Base-by-base conservation (phyloP, 1,140 invertebrate genomes). In the Notospermus geniculatus region DNA sequence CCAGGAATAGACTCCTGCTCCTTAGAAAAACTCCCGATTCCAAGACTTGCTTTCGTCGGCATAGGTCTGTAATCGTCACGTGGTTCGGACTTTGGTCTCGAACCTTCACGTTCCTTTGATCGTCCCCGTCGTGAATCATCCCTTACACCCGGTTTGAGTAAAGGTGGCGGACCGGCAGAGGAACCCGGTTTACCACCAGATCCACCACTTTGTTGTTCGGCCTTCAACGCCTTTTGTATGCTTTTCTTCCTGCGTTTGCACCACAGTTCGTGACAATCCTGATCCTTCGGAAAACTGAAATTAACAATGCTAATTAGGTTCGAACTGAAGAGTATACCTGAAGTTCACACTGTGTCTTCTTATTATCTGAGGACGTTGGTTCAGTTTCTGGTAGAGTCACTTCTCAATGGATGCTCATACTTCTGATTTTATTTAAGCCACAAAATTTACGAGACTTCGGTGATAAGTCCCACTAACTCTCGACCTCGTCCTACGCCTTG, bases 211-310 rank as follows among this genome's bases (percentile, higher is more conserved):
- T 23, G 30, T 55, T 69, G 69, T 45, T 65, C 67, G 17, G 43
- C 36, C 68, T 70, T 72, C 59, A 66, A 56, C 54, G 74, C 66
- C 58, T 78, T 71, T 57, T 72, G 70, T 60, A 75, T 59, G 52
- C 64, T 64, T 59, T 74, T 75, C 61, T 81, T 81, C n/a, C 76
- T 60, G 46, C 74, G 73, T 81, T 99, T 99, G 69, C 92, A 95
- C 96, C 96, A 99, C 71, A 99, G 85, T 82, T 99, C 97, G 83
- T 99, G 97, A 81, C 97, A 99, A 83, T 99, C 97, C 84, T 98
- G 96, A 88, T 93, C 93, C 28, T 88, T 91, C 0, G 97, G 97
- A 63, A 98, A 92, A 91, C 92, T 94, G 81, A 63, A 81, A 72
- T 63, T 63, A 67, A 70, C 39, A 45, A 63, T 54, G 22, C 15